Base-by-base conservation (phyloP, 2,888 invertebrate genomes). In the Agonopterix arenella region DNA sequence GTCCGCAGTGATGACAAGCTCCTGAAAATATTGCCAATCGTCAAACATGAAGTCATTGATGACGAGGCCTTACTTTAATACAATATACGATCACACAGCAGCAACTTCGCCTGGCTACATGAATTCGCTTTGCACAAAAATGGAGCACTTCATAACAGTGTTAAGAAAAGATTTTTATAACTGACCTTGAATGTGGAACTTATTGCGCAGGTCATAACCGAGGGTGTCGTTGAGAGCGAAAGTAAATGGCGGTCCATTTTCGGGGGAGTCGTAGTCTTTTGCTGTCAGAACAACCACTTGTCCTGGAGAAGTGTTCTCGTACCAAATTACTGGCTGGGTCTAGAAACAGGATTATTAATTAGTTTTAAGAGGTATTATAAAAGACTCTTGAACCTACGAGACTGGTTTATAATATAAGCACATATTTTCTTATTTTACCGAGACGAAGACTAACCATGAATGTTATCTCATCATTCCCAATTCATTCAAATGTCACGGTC, bases 191-290 rank as follows among this genome's bases (percentile, higher is more conserved):
- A 97, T 94, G 45, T 90, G 86, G 69, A 97, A 97, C 73, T 93
- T 94, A 8, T 86, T 82, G 56, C 89, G 90, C 43, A 96, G 94
- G 54, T 95, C 94, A 9, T 90, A 82, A 18, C 92, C 90, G 0
- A 94, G 93, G 13, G 91, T 90, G 2, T 89, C 84, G 64, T 93
- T 93, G 47, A 96, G 86, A 2, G 86, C 80, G 77, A 95, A 95
- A 2, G 91, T 90, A 81, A 97, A 98, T 0, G 97, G 97, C 0
- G 96, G 94, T 0, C 97, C 97, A 69, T 97, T 97, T 59, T 93
- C 92, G 0, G 92, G 90, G 3, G 94, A 93, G 63, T 97, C 97
- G 72, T 94, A 93, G 76, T 97, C 97, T 44, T 93, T 93, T 0
- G 96, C 96, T 8, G 91, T 92, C 44, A 97, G 79, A 46, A 90